Evolutionary conservation across 2,888 invertebrate species (phyloP), one percentile per base, ranked within the genome.

Genomic region (Cremastinae sp.): DNA sequence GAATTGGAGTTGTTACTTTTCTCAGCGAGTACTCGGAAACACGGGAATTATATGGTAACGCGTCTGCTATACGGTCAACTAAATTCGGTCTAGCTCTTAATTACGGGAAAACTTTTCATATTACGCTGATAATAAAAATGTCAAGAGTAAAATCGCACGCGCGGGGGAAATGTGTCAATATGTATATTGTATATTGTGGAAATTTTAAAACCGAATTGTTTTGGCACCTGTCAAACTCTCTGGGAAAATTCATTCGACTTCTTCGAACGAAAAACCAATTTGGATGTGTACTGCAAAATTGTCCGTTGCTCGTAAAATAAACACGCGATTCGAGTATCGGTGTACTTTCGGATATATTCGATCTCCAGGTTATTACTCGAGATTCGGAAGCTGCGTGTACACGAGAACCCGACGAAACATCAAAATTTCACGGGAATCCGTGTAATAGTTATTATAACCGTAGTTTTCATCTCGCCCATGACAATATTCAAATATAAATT

Each of bases 51-150:
- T n/a, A n/a, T 56, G 75, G 72, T 59, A 72, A 72, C 68, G 68
- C 28, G 28, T 28, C 28, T 62, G 72, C 68, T 68, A n/a, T n/a
- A 75, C 75, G 58, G 66, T 56, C 72, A 75, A 72, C 72, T 75
- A 75, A 75, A 75, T 75, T 75, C 68, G 72, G 72, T 72, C 68
- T 62, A 72, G 72, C 72, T 72, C 75, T 75, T 75, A 75, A 75
- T 75, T 75, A 75, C 75, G 51, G 45, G 51, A 10, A 20, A 51
- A 51, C 1, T 20, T 45, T n/a, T 51, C 65, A 53, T 35, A 55
- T 61, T 62, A 18, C 61, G 45, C 53, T 62, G 72, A 72, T 75
- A 75, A 72, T 75, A 68, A 75, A 75, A 62, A 75, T 75, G 43
- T 56, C 59, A 58, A 8, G 10, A 45, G 64, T 62, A 56, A 56